A percentile compares a stretch with the other conserved stretches of the same genome.
Evolutionary conservation across 2,113 vertebrate genomes (phyloP).

Genomic region (Muscicapa adusta): DNA sequence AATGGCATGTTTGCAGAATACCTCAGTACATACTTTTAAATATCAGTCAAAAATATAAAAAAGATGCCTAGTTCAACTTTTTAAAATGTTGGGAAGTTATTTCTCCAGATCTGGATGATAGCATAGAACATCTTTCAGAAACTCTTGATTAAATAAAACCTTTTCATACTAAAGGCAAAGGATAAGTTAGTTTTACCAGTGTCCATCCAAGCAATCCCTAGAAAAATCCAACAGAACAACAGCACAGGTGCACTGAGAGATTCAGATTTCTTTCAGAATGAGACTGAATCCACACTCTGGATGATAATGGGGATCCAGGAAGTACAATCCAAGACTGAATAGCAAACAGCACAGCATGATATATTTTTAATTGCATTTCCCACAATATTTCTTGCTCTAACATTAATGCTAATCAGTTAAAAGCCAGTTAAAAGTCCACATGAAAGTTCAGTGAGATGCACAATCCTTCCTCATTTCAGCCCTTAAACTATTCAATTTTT

Average conservation of each 20-base stretch:
- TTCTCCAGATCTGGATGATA: background rate
- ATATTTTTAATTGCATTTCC: background rate
- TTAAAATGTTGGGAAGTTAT: background rate
- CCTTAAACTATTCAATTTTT: background rate
- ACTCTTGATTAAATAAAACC: background rate
- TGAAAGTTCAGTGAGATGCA: background rate
- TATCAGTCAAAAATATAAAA: background rate
- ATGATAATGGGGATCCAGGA: background rate
- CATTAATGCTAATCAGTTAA: background rate
- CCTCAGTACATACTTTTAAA: background rate
- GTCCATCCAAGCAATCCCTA: background rate
- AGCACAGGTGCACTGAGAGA: background rate
- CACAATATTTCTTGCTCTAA: background rate
- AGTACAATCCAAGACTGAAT: fast-evolving
- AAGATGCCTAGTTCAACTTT: background rate
- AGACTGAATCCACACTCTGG: background rate
- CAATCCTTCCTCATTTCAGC: background rate
- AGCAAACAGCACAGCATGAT: background rate
- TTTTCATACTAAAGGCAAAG: background rate
- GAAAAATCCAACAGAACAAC: background rate
- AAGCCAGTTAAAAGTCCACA: background rate
- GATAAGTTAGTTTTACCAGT: background rate
- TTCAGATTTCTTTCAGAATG: background rate
- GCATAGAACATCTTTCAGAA: background rate
- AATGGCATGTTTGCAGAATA: fast-evolving